phyloP scores from a whole-genome alignment of 2,888 invertebrate species.

The Eucriotettix oculatus region DNA sequence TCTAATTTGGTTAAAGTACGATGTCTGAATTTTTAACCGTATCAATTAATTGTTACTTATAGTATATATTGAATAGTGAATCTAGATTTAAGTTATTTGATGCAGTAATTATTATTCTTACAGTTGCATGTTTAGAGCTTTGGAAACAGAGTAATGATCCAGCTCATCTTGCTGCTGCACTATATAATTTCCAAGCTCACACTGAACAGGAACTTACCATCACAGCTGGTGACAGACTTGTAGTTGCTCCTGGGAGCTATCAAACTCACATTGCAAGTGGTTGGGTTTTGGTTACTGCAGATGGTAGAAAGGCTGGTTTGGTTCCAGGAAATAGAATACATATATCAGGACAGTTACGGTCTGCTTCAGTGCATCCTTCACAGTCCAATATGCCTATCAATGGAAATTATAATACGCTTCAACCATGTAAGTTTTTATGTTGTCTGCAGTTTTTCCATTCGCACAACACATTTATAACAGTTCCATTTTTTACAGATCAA shows the following conservation, averaged over 20 bases:
- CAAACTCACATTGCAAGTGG: constrained; percentile 56
- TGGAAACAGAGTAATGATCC: constrained; percentile 42
- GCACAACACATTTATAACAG: too few relatives aligned
- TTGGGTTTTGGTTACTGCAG: constrained; percentile 45
- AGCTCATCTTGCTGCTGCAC: constrained; percentile 42
- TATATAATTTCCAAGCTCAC: constrained; percentile 58
- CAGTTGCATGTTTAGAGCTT: constrained; percentile 24
- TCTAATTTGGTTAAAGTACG: too few relatives aligned
- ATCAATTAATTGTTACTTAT: too few relatives aligned
- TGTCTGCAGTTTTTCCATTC: too few relatives aligned
- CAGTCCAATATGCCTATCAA: background rate
- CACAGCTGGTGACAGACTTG: constrained; percentile 54
- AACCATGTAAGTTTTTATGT: too few relatives aligned
- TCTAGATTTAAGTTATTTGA: too few relatives aligned
- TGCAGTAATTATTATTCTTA: constrained; percentile 8
- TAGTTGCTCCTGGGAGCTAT: constrained; percentile 67
- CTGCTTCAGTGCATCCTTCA: background rate
- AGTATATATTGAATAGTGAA: too few relatives aligned
- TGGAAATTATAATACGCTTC: too few relatives aligned
- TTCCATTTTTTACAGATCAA: too few relatives aligned
- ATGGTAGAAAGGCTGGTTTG: constrained; percentile 40
- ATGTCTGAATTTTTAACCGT: too few relatives aligned
- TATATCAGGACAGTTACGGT: background rate
- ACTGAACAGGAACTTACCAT: constrained; percentile 62
- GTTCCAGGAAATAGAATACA: constrained; percentile 44